Evolutionary conservation across 2,113 vertebrate genomes (phyloP), one percentile per base, ranked within the genome.

Genomic region (Brachyhypopomus gauderio): DNA sequence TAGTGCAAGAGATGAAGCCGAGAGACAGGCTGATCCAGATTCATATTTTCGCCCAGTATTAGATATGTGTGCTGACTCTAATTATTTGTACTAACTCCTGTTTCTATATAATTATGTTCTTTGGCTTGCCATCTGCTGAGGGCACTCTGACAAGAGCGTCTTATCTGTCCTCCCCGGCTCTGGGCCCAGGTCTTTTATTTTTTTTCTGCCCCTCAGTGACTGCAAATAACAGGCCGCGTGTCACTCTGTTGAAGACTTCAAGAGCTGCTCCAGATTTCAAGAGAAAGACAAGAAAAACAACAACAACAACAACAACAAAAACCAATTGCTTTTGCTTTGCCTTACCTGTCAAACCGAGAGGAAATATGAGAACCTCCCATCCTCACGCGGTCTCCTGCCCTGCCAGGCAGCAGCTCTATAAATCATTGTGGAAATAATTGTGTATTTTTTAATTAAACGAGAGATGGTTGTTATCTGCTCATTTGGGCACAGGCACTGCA

Each of bases 381-480:
- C 73, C 72, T 83, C 63, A 70, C 71, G 81, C 82, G 78, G 69
- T 85, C 83, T 85, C 72, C 67, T 72, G 36, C 56, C 76, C 34
- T 48, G 79, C 79, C 22, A 63, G 81, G 52, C 48, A 77, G 75
- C 63, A 75, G 78, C 78, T 77, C 83, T 78, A 83, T 87, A 85
- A 85, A 85, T 87, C 85, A 85, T 87, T 80, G 80, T 87, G 80
- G 30, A 87, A 85, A 85, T 84, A 85, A 83, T 87, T 83, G 78
- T 87, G 85, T 83, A 84, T 77, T 87, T 87, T 87, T 87, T 87
- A 87, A 87, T 87, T 87, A 87, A 85, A 85, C 64, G 69, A 74
- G 83, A 64, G 74, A 52, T 72, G 77, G 70, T 48, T 66, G 74
- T 71, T 81, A 87, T 87, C 80, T 77, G 48, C 55, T 45, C 72